Conservation (phyloP, 1,140 invertebrate genomes). For the Hypothenemus hampei region DNA sequence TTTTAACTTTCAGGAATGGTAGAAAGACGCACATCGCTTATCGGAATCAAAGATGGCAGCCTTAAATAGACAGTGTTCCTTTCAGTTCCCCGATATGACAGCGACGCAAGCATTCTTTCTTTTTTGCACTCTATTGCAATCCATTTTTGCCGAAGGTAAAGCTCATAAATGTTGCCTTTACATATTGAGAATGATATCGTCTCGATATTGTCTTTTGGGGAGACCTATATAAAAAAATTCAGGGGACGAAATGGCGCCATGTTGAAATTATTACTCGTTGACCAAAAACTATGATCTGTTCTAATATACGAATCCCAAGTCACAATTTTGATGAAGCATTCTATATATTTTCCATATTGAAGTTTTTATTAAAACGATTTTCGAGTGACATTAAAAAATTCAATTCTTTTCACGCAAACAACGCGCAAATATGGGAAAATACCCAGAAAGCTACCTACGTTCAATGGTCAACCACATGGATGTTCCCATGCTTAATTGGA, state of each 20-base stretch:
- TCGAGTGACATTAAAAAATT: too few relatives aligned
- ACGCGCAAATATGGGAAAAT: too few relatives aligned
- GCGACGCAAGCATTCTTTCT: slow-evolving; percentile 38
- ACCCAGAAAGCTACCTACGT: background rate
- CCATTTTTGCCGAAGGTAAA: slow-evolving; percentile 37
- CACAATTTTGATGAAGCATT: background rate
- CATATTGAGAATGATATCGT: slow-evolving; percentile 26
- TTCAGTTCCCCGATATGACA: slow-evolving; percentile 38
- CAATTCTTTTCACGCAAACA: too few relatives aligned
- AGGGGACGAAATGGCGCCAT: slow-evolving; percentile 12
- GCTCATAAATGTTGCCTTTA: slow-evolving; percentile 29
- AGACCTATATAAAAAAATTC: slow-evolving; percentile 25
- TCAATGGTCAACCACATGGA: background rate
- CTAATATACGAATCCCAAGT: slow-evolving; percentile 11
- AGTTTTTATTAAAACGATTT: background rate
- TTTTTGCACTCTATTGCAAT: slow-evolving; percentile 39
- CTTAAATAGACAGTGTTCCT: slow-evolving; percentile 37
- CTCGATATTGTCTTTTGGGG: slow-evolving; percentile 22
- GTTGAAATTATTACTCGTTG: slow-evolving; percentile 26
- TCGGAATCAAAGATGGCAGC: slow-evolving; percentile 36
- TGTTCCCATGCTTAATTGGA: background rate
- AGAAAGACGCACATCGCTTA: slow-evolving; percentile 22
- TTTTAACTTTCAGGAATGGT: slow-evolving; percentile 21
- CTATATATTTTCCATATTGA: slow-evolving; percentile 3
- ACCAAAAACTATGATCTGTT: slow-evolving; percentile 26